These are phyloP conservation scores for Drosophila pachea DNA, from an alignment of 1,140 invertebrate species.

Conservation along the genomic window DNA sequence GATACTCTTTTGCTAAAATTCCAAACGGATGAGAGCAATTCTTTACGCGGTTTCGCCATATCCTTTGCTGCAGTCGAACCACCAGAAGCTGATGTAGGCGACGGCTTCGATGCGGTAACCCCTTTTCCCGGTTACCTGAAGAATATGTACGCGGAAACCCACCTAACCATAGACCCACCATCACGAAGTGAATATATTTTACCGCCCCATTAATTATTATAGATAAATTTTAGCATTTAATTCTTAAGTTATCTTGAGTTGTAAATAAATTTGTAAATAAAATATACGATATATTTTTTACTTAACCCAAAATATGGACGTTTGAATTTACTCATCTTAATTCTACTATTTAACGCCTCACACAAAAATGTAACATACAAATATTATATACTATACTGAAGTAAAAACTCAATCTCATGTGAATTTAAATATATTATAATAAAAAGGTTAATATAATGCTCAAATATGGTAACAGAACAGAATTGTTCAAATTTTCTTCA, in stretches of 20 bases:
- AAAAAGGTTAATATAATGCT: too few relatives aligned
- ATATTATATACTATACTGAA: too few relatives aligned
- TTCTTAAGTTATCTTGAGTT: constrained; percentile 47
- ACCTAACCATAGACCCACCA: background rate
- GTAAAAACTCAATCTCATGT: too few relatives aligned
- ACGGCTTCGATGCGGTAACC: constrained; percentile 68
- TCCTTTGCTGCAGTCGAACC: constrained; percentile 88
- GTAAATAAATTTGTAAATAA: constrained; percentile 54
- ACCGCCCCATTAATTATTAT: constrained; percentile 44
- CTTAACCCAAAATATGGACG: too few relatives aligned
- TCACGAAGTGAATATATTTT: constrained; percentile 22
- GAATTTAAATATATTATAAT: too few relatives aligned
- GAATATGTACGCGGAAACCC: constrained; percentile 66
- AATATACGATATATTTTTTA: background rate
- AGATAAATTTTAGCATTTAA: background rate
- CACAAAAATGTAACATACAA: too few relatives aligned
- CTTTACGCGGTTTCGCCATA: constrained; percentile 94
- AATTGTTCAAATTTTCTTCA: too few relatives aligned
- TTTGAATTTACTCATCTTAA: too few relatives aligned
- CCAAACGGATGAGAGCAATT: constrained; percentile 92
- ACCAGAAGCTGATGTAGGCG: constrained; percentile 62
- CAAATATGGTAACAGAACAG: too few relatives aligned
- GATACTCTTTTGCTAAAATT: constrained; percentile 93
- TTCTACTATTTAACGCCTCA: too few relatives aligned
- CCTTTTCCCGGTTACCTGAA: constrained; percentile 78